Evolutionary conservation across 2,888 invertebrate species (phyloP).

Genomic region (Diarsia mendica): DNA sequence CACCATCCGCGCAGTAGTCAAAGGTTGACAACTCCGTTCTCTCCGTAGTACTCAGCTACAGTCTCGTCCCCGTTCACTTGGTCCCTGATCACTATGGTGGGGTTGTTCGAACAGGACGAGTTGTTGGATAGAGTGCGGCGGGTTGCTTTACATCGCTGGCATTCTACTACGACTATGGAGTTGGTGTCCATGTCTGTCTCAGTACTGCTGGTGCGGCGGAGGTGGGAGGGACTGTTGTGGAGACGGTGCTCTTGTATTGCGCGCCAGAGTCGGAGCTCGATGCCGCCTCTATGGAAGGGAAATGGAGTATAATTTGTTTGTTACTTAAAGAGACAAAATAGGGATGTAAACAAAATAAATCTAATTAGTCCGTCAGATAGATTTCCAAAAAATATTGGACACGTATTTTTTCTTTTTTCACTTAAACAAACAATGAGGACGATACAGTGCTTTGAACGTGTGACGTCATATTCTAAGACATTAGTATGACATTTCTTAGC

Average conservation of each 20-base stretch:
- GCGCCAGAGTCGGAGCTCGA: slow-evolving; percentile 96
- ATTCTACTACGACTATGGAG: slow-evolving; percentile 87
- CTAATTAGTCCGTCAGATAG: no score
- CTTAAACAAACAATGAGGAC: no score
- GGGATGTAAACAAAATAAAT: no score
- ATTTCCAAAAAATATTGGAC: no score
- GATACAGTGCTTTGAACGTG: no score
- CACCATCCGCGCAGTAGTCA: slow-evolving; percentile 89
- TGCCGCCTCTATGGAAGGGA: slow-evolving; percentile 92
- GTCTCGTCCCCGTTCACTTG: slow-evolving; percentile 78
- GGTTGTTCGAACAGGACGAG: slow-evolving; percentile 78
- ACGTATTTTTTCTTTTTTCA: no score
- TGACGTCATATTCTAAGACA: no score
- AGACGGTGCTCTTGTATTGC: slow-evolving; percentile 92
- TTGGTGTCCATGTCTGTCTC: slow-evolving; percentile 87
- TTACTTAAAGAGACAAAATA: no score
- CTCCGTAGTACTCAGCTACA: slow-evolving; percentile 78
- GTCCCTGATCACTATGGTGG: slow-evolving; percentile 82
- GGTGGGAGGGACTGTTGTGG: slow-evolving; percentile 71
- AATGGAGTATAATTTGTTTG: background rate
- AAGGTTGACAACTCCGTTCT: slow-evolving; percentile 82
- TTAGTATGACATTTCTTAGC: no score
- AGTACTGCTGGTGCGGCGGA: slow-evolving; percentile 84
- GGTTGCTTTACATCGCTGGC: slow-evolving; percentile 80
- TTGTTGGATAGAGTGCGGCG: slow-evolving; percentile 73